Conservation (phyloP, 2,113 vertebrate species). For the Alosa alosa region DNA sequence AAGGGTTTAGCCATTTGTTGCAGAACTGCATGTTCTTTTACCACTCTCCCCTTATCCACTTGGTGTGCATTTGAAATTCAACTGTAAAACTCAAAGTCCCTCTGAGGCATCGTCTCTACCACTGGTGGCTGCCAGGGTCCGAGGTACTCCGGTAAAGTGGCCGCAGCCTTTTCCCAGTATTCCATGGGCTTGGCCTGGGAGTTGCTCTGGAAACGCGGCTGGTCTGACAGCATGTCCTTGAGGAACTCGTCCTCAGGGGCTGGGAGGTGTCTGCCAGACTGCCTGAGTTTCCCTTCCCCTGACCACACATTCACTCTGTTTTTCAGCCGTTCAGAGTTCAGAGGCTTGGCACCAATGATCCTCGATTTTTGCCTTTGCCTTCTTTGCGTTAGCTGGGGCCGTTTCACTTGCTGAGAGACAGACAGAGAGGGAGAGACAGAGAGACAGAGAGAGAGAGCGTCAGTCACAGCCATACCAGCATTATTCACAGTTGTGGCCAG, state of each 20-base stretch:
- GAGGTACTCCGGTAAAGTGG: conserved; percentile 32
- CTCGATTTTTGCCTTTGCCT: not conserved
- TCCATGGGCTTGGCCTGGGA: conserved; percentile 33
- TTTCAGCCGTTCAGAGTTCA: not conserved
- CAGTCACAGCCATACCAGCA: not conserved
- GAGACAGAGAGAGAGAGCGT: not conserved
- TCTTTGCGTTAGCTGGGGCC: not conserved
- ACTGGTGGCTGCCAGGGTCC: not conserved
- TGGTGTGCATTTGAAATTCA: not conserved
- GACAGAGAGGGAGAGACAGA: not conserved
- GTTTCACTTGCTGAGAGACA: not conserved
- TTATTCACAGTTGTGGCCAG: not conserved
- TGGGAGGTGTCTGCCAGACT: not conserved
- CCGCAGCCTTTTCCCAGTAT: conserved; percentile 40
- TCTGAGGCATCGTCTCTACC: not conserved
- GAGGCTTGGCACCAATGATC: not conserved
- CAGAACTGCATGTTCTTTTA: not conserved
- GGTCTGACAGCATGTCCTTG: conserved; percentile 38
- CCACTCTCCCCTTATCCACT: not conserved
- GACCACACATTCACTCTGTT: not conserved
- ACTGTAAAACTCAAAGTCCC: not conserved
- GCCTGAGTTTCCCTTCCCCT: not conserved
- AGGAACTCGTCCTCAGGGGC: conserved; percentile 35
- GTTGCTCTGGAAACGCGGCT: conserved; percentile 32
- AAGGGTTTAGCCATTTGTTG: not conserved